Evolutionary conservation across 2,113 vertebrate genomes (phyloP).

Genomic region (Tragelaphus strepsiceros): DNA sequence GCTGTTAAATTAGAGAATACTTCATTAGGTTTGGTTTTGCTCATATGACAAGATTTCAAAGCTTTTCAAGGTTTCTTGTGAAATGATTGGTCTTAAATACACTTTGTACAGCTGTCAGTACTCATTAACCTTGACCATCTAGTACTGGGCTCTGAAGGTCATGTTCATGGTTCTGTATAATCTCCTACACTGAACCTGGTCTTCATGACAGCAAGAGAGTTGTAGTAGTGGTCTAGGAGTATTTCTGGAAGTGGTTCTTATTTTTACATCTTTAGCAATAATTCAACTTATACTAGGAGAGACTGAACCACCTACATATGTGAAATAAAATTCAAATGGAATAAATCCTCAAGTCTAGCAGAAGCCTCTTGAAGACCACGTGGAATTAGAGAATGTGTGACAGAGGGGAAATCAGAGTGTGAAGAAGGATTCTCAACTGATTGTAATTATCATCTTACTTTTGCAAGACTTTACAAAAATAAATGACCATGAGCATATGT

Average conservation of each 20-base stretch:
- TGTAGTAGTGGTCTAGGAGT: not conserved
- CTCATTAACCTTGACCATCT: not conserved
- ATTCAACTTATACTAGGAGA: not conserved
- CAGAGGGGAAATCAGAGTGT: not conserved
- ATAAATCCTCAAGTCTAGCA: not conserved
- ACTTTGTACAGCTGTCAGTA: too few relatives aligned
- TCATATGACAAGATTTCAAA: not conserved
- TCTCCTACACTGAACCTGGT: not conserved
- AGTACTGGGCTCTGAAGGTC: accelerated
- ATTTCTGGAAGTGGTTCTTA: not conserved
- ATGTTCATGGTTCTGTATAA: not conserved
- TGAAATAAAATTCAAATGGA: not conserved
- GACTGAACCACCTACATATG: not conserved
- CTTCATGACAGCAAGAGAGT: not conserved
- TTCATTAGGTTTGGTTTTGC: not conserved
- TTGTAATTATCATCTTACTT: not conserved
- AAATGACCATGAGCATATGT: not conserved
- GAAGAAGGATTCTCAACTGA: not conserved
- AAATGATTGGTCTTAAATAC: not conserved
- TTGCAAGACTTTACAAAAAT: not conserved
- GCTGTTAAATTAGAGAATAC: not conserved
- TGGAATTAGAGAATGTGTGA: not conserved
- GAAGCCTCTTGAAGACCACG: not conserved
- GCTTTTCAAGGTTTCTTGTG: not conserved
- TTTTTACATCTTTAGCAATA: not conserved